These are phyloP conservation scores for Tokudaia muenninki DNA, from an alignment of 2,797 vertebrate genomes.

Conservation along the genomic window DNA sequence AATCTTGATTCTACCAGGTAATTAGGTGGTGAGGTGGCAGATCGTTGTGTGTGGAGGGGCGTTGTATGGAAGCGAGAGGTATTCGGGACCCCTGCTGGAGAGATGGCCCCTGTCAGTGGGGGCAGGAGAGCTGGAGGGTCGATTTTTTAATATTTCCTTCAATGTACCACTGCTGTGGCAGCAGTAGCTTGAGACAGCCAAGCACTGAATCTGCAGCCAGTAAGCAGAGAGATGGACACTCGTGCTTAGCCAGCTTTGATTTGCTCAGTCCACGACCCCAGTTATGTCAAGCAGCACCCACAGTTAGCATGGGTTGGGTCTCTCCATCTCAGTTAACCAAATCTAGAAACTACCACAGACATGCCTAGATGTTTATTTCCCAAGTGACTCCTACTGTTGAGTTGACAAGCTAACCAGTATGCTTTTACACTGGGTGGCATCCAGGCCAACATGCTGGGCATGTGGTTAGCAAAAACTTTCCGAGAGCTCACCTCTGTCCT, in stretches of 20 bases:
- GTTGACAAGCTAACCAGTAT: accelerated
- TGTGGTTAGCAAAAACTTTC: neutral
- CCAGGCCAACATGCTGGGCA: neutral
- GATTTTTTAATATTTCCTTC: no score
- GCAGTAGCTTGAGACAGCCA: neutral
- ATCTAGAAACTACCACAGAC: neutral
- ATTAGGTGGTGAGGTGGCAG: no score
- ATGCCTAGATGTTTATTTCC: neutral
- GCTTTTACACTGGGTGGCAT: neutral
- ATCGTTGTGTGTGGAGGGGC: no score
- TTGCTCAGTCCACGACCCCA: neutral
- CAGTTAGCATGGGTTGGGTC: neutral
- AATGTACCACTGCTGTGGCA: no score
- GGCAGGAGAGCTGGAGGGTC: no score
- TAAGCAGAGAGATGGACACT: neutral
- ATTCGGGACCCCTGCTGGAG: no score
- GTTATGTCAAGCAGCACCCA: neutral
- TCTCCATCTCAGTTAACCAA: neutral
- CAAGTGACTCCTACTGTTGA: neutral
- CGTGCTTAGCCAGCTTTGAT: neutral
- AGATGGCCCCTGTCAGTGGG: no score
- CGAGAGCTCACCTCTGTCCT: no score
- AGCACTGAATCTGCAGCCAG: neutral
- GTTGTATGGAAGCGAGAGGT: no score
- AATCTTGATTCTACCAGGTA: no score